These are phyloP conservation scores for Psilopogon haemacephalus DNA, from an alignment of 2,113 vertebrate genomes.

Conservation along the genomic window DNA sequence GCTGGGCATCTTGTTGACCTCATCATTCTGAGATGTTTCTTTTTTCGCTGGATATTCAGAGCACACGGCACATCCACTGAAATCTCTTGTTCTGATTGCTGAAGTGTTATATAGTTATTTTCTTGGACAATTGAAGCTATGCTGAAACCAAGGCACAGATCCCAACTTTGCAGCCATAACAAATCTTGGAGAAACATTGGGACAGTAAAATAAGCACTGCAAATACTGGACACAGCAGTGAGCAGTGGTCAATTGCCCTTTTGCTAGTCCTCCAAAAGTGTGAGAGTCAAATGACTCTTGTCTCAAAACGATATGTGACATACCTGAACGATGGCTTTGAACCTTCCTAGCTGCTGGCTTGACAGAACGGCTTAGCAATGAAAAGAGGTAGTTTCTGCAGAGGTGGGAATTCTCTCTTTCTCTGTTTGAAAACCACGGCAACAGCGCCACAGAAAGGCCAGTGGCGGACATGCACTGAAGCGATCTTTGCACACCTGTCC, in stretches of 20 bases:
- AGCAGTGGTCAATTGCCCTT: not conserved
- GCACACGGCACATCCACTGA: not conserved
- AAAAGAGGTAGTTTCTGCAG: too few species aligned
- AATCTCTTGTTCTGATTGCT: slow-evolving; percentile 12
- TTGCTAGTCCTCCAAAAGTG: not conserved
- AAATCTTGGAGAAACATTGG: not conserved
- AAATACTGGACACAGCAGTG: not conserved
- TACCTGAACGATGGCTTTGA: too few species aligned
- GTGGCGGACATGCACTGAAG: too few species aligned
- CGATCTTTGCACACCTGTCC: too few species aligned
- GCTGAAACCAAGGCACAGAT: not conserved
- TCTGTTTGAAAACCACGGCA: too few species aligned
- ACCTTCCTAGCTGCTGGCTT: too few species aligned
- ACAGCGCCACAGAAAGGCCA: too few species aligned
- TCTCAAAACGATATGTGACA: too few species aligned
- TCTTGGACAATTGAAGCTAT: not conserved
- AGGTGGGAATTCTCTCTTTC: too few species aligned
- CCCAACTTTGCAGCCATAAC: not conserved
- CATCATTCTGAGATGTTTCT: slow-evolving; percentile 4
- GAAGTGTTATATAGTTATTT: slow-evolving; percentile 21
- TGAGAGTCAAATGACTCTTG: too few species aligned
- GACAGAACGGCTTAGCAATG: too few species aligned
- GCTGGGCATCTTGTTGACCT: slow-evolving; percentile 50
- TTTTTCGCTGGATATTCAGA: not conserved
- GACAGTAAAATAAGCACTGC: not conserved